Conservation (phyloP, 2,797 vertebrate genomes). For the Lateolabrax maculatus region DNA sequence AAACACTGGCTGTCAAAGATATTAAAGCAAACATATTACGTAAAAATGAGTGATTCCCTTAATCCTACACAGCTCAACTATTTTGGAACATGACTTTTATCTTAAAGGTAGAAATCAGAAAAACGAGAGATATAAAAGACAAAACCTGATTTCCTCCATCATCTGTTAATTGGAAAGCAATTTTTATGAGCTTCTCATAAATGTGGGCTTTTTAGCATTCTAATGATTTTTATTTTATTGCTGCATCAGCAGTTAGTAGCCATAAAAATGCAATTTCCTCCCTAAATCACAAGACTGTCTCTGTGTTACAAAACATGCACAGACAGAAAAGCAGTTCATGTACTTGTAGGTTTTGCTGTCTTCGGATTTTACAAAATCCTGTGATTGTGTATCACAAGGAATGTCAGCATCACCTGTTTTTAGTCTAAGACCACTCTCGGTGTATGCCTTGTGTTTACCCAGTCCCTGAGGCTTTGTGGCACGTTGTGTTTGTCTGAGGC, state of each 20-base stretch:
- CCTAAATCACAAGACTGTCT: constrained; percentile 15
- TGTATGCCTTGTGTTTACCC: constrained; percentile 50
- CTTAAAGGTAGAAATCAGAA: not conserved
- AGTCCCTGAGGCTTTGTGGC: constrained; percentile 42
- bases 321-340: not conserved
- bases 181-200: not conserved
- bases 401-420: constrained; percentile 55
- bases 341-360: not conserved
- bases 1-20: constrained; percentile 17
- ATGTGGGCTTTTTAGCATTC: not conserved
- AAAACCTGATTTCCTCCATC: not conserved
- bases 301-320: not conserved
- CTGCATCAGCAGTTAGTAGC: not conserved
- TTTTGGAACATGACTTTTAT: not conserved
- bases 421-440: constrained; percentile 13
- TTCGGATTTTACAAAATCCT: not conserved
- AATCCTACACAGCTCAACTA: not conserved
- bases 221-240: constrained; percentile 20
- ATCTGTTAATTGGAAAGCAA: constrained; percentile 2
- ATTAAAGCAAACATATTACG: not conserved
- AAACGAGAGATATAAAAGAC: not conserved
- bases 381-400: constrained; percentile 41
- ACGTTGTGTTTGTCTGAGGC: constrained; percentile 65
- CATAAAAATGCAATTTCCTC: constrained; percentile 16
- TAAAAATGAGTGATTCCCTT: not conserved